Base-by-base conservation (phyloP, 2,797 vertebrate genomes). In the Parauchenoglanis ngamensis region DNA sequence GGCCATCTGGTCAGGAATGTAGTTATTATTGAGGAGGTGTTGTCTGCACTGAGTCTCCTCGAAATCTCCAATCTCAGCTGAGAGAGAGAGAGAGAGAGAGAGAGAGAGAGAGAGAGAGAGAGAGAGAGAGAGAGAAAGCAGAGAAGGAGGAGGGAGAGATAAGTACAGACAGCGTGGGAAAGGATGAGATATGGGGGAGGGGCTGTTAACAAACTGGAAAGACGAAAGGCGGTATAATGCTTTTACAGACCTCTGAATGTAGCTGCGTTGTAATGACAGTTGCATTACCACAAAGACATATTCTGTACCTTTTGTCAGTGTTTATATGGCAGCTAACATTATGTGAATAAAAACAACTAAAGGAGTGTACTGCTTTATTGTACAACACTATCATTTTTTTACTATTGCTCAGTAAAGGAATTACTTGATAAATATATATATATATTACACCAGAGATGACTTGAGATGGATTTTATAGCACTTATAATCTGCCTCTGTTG, bases 21-120 rank as follows among this genome's bases (percentile, higher is more conserved):
- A 99, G 92, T 96, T 98, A 94, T 97, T 98, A 94, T 99, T 98
- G 75, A 96, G 96, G 94, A 99, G 97, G 92, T 99, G 98, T 93
- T 98, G 97, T 90, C 96, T 96, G 94, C 97, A 97, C 90, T 96
- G 95, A 84, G 95, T 96, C 95, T 98, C 98, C 93, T 99, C 98
- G 92, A 98, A 99, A 95, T 99, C 98, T 76, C 98, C 98, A 91
- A 99, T 98, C 95, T 99, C 98, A 79, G 98, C 98, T 99, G 93
- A 1, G 59, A 77, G 35, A 44, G 2, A 52, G 70, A 77, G 3
- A 56, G 46, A 28, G 59, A 86, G 6, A 25, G 12, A 65, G 28
- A 77, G 21, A 83, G 21, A 54, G 75, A 83, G 2, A 52, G 70
- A 77, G 52, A 89, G 93, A 1, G 59, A 77, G 35, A 44, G 57